Base-by-base conservation (phyloP, 1,140 invertebrate species). In the Nymphalis io region DNA sequence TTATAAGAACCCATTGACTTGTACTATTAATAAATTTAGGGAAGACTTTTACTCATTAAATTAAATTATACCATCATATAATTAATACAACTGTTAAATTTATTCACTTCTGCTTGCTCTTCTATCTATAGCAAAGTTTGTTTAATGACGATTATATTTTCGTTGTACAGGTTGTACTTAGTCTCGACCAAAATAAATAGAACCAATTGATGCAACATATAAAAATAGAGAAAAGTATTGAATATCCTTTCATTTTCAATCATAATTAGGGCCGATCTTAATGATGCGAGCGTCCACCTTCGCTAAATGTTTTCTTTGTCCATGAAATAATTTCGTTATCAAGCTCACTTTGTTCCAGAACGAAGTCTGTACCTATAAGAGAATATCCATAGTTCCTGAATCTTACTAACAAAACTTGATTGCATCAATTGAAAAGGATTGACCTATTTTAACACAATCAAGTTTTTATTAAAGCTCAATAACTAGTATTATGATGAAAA, bases 401-500 rank as follows among this genome's bases (percentile, higher is more conserved):
- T 38, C n/a, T 46, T 33, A 51, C 23, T 18, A 63, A 38, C 40
- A 6, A 53, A 46, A 38, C 33, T 59, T 64, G 51, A 59, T 64
- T 64, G 53, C 53, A 58, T 65, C 63, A 65, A 58, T 65, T 62
- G 60, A 42, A 62, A 62, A 21, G 27, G 46, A 48, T 62, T 59
- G 53, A 64, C 60, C 68, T 70, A 70, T 62, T 59, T 63, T 63
- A 38, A 65, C 39, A 65, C 39, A 65, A 57, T 46, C 21, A 58
- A 65, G 53, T 57, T 65, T 53, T 58, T 42, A 65, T 65, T 58
- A 55, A 65, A 51, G 15, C 40, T 21, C 46, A 68, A 27, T 40
- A 74, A 64, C 66, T 63, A 68, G 60, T 68, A 51, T 64, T 69
- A 68, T n/a, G 33, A 60, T 66, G 33, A 75, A 74, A 78, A 81